Evolutionary conservation across 2,113 vertebrate genomes (phyloP), one percentile per base, ranked within the genome.

Genomic region (Rhadina sibilatrix): DNA sequence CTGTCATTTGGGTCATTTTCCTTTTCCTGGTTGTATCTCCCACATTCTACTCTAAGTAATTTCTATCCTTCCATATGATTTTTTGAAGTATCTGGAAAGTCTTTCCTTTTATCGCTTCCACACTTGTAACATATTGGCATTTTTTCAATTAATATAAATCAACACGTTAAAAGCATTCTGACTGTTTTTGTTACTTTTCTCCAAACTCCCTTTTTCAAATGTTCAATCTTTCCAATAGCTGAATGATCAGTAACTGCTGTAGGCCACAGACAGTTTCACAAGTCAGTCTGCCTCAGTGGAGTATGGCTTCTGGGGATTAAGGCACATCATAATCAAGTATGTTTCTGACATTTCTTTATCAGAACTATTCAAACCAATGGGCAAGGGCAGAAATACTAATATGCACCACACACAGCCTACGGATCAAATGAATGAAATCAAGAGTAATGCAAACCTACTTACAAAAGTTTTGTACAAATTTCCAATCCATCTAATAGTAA

Each of bases 401-500:
- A 70, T 18, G 47, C 4, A 74, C 10, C 21, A 71, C 1, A 1
- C 30, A 37, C 2, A 52, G 30, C 11, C 42, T 31, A 18, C 0
- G 4, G 46, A 72, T 59, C 20, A 79, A 52, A 75, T 12, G 5
- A 70, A 71, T 31, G 11, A 78, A n/a, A 82, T 28, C 3, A 66
- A 59, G 25, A 53, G 28, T 19, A 89, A 82, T 4, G 23, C 15
- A 84, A 79, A 72, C 5, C 9, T 75, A 70, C 30, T 71, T 50
- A 19, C 4, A 22, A 20, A 65, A 59, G 31, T 13, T 78, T 66
- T 54, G 37, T 66, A 25, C 25, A 83, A 87, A 70, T 77, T 38
- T 37, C 12, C 33, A 65, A 44, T 21, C 15, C 22, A 49, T 42
- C 23, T 33, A 61, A 60, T 7, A 63, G 31, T 31, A 64, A 71